Evolutionary conservation across 2,888 invertebrate species (phyloP).

Genomic region (Hydroisotoma schaefferi): DNA sequence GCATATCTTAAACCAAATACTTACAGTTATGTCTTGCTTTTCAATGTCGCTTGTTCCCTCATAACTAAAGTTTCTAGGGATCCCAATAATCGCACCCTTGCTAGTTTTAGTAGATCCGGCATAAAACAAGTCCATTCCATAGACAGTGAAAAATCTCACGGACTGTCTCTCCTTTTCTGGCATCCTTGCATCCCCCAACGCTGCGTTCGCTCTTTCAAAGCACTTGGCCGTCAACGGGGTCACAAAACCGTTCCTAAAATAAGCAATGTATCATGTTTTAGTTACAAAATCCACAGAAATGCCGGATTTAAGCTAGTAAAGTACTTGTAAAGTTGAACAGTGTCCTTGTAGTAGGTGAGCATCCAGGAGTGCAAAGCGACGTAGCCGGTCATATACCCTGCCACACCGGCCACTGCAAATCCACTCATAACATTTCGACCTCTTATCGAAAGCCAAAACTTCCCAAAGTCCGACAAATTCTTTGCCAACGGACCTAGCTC

Average conservation of each 20-base stretch:
- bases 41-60: constrained; percentile 59
- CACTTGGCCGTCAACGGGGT: constrained; percentile 58
- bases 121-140: constrained; percentile 69
- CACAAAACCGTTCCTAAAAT: constrained; percentile 56
- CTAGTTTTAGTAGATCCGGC: constrained; percentile 59
- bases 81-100: constrained; percentile 67
- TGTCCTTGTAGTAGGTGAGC: constrained; percentile 61
- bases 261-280: neutral
- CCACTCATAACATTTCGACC: constrained; percentile 14
- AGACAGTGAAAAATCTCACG: constrained; percentile 65
- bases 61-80: constrained; percentile 70
- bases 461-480: constrained; percentile 8
- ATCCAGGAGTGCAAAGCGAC: constrained; percentile 63
- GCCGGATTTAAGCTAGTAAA: constrained; percentile 41
- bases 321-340: constrained; percentile 65
- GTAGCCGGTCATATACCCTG: constrained; percentile 51
- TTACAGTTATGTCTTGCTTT: constrained; percentile 29
- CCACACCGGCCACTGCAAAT: neutral
- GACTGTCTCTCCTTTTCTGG: constrained; percentile 55
- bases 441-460: constrained; percentile 15
- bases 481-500: neutral
- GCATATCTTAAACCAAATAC: neutral
- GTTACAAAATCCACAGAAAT: too few relatives aligned
- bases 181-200: constrained; percentile 62
- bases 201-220: constrained; percentile 57